Evolutionary conservation across 2,797 vertebrate species (phyloP).

Genomic region (Pangasius macronema): DNA sequence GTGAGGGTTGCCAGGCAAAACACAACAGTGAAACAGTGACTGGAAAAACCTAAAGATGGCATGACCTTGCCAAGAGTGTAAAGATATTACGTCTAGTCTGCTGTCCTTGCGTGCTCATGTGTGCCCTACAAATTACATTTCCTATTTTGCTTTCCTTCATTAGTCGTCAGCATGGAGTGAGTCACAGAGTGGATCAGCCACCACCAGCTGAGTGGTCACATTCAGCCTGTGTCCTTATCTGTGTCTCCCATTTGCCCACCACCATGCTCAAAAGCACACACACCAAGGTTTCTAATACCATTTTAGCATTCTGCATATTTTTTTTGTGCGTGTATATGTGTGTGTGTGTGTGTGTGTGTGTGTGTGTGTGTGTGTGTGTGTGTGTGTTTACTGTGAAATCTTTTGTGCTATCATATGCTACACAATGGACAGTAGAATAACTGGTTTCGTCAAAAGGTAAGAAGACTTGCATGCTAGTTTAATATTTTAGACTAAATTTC

Average conservation of each 20-base stretch:
- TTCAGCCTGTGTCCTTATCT: constrained; percentile 41
- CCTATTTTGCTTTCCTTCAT: constrained; percentile 30
- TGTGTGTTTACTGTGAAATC: constrained; percentile 3
- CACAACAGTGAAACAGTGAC: constrained; percentile 1
- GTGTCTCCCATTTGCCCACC: constrained; percentile 33
- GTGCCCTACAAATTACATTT: constrained; percentile 34
- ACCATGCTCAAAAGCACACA: constrained; percentile 21
- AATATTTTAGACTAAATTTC: neutral
- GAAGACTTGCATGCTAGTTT: neutral
- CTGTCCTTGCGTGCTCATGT: constrained; percentile 31
- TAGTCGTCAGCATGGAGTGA: constrained; percentile 51
- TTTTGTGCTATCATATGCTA: neutral
- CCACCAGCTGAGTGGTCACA: constrained; percentile 53
- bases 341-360: neutral
- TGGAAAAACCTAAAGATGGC: constrained; percentile 27
- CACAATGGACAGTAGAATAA: neutral
- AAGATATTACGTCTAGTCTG: constrained; percentile 36
- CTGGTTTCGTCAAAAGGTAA: neutral
- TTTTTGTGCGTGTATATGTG: too few relatives aligned
- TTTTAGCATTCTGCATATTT: constrained; percentile 25
- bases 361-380: neutral
- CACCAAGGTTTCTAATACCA: constrained; percentile 15
- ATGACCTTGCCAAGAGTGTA: constrained; percentile 36
- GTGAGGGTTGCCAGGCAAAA: constrained; percentile 22
- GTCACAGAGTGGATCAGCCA: constrained; percentile 27